Evolutionary conservation across 1,140 invertebrate species (phyloP), one percentile per base, ranked within the genome.

Genomic region (Aphis craccivora): DNA sequence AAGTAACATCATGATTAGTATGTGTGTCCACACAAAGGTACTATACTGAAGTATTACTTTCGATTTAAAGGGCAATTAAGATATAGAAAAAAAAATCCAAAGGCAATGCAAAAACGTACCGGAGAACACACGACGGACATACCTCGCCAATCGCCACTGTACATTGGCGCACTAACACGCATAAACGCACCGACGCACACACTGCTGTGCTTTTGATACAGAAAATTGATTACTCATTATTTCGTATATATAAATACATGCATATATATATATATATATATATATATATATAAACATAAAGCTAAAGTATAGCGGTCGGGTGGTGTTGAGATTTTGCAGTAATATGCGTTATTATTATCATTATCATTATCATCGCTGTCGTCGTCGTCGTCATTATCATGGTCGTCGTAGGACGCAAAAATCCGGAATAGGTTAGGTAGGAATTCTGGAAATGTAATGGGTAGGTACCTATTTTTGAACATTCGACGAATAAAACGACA

Each of bases 221-320:
- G 25, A 92, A 93, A 93, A 84, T 93, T 93, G 91, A 93, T 93
- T 93, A 93, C 76, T 93, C 91, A 93, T 93, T 86, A 93, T 92
- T 92, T 83, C 60, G 14, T n/a, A n/a, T n/a, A 76, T 76, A 76
- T 67, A 67, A 30, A 67, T 76, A 51, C 48, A 18, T 51, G 14
- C 48, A 51, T 51, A 51, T 6, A 45, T 1, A 45, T 45, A 45
- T 45, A 45, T 45, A 45, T 45, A n/a, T n/a, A n/a, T n/a, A n/a
- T n/a, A 83, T 84, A 84, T 40, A n/a, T 11, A 51, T 48, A 48
- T 35, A 51, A 35, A 51, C 86, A n/a, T 20, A n/a, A 30, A 43
- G n/a, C 45, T 45, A 84, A 3, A 40, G 25, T 84, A 25, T 43
- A 83, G 30, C 30, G n/a, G 40, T 43, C 84, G 84, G 84, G 84